phyloP scores from a whole-genome alignment of 2,797 vertebrate species.

The Salmo trutta region DNA sequence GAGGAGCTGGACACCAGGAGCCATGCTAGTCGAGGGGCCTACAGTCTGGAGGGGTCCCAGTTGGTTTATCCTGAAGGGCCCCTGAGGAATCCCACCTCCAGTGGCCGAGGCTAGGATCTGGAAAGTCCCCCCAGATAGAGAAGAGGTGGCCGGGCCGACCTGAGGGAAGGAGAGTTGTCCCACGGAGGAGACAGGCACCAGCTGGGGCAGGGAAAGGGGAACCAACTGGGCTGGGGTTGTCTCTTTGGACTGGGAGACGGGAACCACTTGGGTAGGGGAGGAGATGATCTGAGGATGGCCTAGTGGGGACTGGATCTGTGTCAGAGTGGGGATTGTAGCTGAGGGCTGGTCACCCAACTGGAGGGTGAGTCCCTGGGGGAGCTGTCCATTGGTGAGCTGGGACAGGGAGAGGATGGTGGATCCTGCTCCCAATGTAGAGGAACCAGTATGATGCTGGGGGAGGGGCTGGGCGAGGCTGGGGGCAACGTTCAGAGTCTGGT shows the following conservation, averaged over 20 bases:
- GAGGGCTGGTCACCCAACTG: slow-evolving; percentile 60
- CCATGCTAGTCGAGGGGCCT: slow-evolving; percentile 61
- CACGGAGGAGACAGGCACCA: slow-evolving; percentile 79
- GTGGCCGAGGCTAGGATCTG: slow-evolving; percentile 80
- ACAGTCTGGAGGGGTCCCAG: slow-evolving; percentile 73
- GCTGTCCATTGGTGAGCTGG: slow-evolving; percentile 58
- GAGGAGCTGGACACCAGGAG: slow-evolving; percentile 81
- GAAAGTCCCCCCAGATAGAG: slow-evolving; percentile 79
- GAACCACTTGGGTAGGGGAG: slow-evolving; percentile 77
- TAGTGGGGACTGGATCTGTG: slow-evolving; percentile 38
- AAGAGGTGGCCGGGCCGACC: slow-evolving; percentile 81
- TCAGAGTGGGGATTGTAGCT: slow-evolving; percentile 42
- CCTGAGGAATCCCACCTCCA: slow-evolving; percentile 61
- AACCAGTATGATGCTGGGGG: slow-evolving; percentile 42
- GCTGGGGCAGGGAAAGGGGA: slow-evolving; percentile 75
- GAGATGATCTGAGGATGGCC: slow-evolving; percentile 61
- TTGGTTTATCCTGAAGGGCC: slow-evolving; percentile 78
- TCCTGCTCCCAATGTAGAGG: slow-evolving; percentile 54
- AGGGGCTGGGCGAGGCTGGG: slow-evolving; percentile 39
- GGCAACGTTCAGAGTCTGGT: slow-evolving; percentile 58
- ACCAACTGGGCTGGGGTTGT: slow-evolving; percentile 73
- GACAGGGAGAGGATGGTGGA: slow-evolving; percentile 69
- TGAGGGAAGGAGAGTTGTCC: slow-evolving; percentile 80
- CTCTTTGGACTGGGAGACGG: slow-evolving; percentile 73
- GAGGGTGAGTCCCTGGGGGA: slow-evolving; percentile 58